phyloP scores from a whole-genome alignment of 2,888 invertebrate genomes.

The Melinaea marsaeus region DNA sequence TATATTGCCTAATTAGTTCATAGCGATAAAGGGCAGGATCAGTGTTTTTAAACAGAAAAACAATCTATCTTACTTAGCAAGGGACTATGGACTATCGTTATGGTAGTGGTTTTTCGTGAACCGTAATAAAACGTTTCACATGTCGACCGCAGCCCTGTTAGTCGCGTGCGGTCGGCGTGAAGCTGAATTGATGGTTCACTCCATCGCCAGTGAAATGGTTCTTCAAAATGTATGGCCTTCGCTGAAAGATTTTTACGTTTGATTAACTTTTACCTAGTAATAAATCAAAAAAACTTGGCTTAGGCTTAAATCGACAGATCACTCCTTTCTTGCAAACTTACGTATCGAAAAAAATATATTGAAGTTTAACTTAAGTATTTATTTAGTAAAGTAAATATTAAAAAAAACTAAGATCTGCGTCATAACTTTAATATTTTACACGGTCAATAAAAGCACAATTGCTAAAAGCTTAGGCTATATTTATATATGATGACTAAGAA shows the following conservation, averaged over 20 bases:
- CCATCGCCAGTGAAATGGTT: constrained; percentile 74
- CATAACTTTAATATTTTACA: background rate
- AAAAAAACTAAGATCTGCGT: background rate
- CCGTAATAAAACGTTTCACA: constrained; percentile 72
- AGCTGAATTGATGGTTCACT: constrained; percentile 75
- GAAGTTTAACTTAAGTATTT: too few species aligned
- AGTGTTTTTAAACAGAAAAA: too few species aligned
- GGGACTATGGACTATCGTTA: constrained; percentile 47
- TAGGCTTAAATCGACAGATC: too few species aligned
- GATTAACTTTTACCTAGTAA: constrained; percentile 56
- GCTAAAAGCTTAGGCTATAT: background rate
- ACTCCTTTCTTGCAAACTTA: background rate
- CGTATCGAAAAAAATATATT: too few species aligned
- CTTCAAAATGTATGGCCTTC: constrained; percentile 71
- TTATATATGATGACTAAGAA: background rate
- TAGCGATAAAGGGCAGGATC: too few species aligned
- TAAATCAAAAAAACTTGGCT: background rate
- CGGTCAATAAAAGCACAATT: background rate
- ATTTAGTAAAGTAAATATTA: too few species aligned
- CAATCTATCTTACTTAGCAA: constrained; percentile 7
- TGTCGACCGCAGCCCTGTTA: constrained; percentile 59
- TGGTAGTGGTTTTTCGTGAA: constrained; percentile 66
- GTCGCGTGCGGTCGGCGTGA: constrained; percentile 71
- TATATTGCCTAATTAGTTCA: too few species aligned
- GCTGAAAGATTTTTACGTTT: constrained; percentile 74